Conservation (phyloP, 2,113 vertebrate genomes). For the Dasyprocta punctata region DNA sequence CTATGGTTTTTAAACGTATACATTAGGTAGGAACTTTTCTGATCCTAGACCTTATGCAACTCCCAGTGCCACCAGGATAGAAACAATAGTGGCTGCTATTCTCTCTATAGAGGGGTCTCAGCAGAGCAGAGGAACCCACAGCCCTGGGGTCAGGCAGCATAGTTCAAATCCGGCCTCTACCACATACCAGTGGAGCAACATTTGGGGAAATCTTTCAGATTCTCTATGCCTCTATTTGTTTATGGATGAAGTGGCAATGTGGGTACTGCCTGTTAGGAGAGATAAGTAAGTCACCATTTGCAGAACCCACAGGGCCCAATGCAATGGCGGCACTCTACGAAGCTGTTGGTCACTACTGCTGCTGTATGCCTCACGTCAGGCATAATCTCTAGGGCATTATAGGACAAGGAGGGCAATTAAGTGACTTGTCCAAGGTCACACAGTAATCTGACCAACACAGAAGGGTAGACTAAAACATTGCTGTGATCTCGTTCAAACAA, state of each 20-base stretch:
- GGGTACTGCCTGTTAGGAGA: not conserved
- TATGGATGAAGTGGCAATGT: not conserved
- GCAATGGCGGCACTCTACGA: not conserved
- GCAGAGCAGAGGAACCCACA: not conserved
- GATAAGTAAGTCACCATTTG: not conserved
- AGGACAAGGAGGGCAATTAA: not conserved
- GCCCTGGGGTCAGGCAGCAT: not conserved
- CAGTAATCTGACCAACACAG: not conserved
- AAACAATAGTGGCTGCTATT: not conserved
- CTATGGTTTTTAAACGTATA: not conserved
- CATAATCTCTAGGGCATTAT: not conserved
- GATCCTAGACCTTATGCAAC: not conserved
- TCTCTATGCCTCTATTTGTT: not conserved
- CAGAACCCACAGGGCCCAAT: not conserved
- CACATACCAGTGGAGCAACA: not conserved
- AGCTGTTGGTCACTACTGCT: not conserved
- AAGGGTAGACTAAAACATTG: not conserved
- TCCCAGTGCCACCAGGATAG: not conserved
- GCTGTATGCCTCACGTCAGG: not conserved
- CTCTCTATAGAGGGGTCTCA: not conserved
- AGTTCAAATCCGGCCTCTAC: not conserved
- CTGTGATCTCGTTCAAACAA: not conserved
- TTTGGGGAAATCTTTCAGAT: not conserved
- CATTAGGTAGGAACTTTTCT: not conserved
- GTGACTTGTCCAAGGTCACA: not conserved